A percentile compares a stretch with the other conserved stretches of the same genome.
These are phyloP conservation scores for Mylabris sibirica DNA, from an alignment of 2,888 invertebrate genomes.

Conservation along the genomic window DNA sequence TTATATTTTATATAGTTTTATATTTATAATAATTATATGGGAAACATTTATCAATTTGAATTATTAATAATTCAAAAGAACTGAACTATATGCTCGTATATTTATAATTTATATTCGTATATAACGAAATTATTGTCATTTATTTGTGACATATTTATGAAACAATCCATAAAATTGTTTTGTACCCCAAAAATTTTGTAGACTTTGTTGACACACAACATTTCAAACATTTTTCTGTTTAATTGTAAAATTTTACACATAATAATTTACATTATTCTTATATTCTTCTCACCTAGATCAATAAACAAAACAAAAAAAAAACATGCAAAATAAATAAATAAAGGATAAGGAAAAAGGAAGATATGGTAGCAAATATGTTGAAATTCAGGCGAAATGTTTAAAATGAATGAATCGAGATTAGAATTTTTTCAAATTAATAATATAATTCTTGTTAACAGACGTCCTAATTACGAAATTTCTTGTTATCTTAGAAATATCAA, in stretches of 20 bases:
- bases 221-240: neutral
- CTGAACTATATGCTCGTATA: conserved; percentile 23
- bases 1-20: neutral
- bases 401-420: too few relatives aligned
- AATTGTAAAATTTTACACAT: neutral
- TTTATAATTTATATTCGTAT: neutral
- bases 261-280: neutral
- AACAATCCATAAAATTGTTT: neutral
- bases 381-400: too few relatives aligned
- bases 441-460: too few relatives aligned
- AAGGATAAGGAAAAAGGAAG: neutral
- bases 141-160: neutral
- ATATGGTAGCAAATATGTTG: too few relatives aligned
- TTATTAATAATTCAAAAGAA: conserved; percentile 19
- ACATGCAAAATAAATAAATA: conserved; percentile 1
- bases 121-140: neutral
- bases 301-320: neutral
- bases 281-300: conserved; percentile 3
- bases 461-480: too few relatives aligned
- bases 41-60: conserved; percentile 27
- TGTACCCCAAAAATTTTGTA: neutral
- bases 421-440: too few relatives aligned
- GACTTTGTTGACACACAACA: conserved; percentile 2
- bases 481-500: too few relatives aligned
- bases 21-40: too few relatives aligned